Conservation (phyloP, 2,113 vertebrate genomes). For the Numida meleagris region DNA sequence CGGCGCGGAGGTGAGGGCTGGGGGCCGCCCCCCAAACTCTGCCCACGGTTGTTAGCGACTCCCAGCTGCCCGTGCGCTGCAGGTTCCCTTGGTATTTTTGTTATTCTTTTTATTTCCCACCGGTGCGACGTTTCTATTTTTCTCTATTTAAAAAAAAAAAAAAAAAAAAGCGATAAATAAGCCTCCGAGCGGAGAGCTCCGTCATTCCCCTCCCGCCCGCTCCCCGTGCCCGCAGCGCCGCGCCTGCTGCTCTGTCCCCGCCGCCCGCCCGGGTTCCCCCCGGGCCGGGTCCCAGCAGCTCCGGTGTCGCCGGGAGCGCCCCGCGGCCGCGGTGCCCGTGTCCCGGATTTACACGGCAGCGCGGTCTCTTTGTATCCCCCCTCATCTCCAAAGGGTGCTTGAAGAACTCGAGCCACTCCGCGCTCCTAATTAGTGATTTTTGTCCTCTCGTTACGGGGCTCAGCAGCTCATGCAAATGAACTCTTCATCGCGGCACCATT, state of each 20-base stretch:
- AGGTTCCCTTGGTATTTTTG: not conserved
- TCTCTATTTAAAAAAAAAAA: too few species aligned
- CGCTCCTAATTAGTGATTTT: conserved; percentile 97
- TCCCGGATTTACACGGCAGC: conserved; percentile 77
- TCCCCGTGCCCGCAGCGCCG: too few species aligned
- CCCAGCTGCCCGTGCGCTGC: not conserved
- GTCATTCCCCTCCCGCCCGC: too few species aligned
- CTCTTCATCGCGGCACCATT: conserved; percentile 87
- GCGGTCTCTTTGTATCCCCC: conserved; percentile 69
- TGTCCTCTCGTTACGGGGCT: conserved; percentile 91
- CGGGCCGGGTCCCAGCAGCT: not conserved
- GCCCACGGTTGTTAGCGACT: not conserved
- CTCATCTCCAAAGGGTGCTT: conserved; percentile 85
- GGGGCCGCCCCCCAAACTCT: not conserved
- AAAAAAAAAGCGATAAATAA: too few species aligned
- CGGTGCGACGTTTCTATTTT: too few species aligned
- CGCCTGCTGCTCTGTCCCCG: too few species aligned
- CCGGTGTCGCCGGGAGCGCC: conserved; percentile 14
- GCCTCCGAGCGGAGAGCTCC: too few species aligned
- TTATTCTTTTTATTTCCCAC: not conserved
- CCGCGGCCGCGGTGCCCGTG: conserved; percentile 58
- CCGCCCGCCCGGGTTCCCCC: not conserved
- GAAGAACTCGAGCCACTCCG: conserved; percentile 85
- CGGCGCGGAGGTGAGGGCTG: too few species aligned
- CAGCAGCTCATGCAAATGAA: conserved; percentile 94